Evolutionary conservation across 1,140 invertebrate genomes (phyloP), one percentile per base, ranked within the genome.

Genomic region (Zaprionus nigranus): DNA sequence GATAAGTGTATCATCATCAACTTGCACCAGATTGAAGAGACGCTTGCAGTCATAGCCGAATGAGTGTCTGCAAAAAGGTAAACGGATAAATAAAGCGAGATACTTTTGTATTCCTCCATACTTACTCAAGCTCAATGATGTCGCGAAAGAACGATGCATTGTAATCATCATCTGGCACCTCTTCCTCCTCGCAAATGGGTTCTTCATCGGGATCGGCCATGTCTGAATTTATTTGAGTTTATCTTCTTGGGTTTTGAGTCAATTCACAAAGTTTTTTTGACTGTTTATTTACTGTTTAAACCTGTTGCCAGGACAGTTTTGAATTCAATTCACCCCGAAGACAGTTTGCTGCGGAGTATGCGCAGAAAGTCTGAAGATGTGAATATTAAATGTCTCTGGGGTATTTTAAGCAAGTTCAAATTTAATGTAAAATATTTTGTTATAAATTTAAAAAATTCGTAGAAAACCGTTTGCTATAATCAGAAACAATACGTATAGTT

Each of bases 11-110:
- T 95, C 93, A 11, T 95, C 93, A 91, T 97, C 96, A 46, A 96
- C 94, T 0, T 96, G 93, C 61, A 96, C 95, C 11, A 98, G 91
- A 92, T 98, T 98, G 79, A 96, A 97, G 57, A 95, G 94, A 75
- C 95, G 96, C 70, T 94, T 94, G 90, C 96, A 97, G 87, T 98
- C 95, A 86, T 98, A 98, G n/a, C 97, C 97, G 93, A 96, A 98
- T 0, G 97, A 98, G 94, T 97, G 94, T 93, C 96, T 97, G 53
- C 1, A 11, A 12, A 11, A 12, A 13, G 22, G 2, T 13, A 12
- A 9, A 17, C 2, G 2, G 7, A 7, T 46, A 3, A 17, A 9
- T 17, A 1, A 3, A 6, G 3, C 20, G 13, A 3, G 28, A 60
- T 62, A 17, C 6, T 34, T 4, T 30, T 28, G 11, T 24, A 12